Conservation (phyloP, 1,140 invertebrate species). For the Homalodisca vitripennis region DNA sequence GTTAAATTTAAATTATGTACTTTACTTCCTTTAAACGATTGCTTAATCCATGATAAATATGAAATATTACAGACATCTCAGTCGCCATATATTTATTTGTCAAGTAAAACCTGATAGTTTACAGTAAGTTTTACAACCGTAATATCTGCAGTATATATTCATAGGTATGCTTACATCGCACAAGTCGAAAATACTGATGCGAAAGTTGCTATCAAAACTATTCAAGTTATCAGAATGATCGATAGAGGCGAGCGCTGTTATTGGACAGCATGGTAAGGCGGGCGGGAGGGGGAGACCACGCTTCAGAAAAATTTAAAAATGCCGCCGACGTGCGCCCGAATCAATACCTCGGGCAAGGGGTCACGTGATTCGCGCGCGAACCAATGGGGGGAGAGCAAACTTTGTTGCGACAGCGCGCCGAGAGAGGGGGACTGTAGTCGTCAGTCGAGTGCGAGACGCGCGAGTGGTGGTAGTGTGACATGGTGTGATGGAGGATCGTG, state of each 20-base stretch:
- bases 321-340: conserved; percentile 71
- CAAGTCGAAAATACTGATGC: too few relatives aligned
- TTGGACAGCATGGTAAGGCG: conserved; percentile 15
- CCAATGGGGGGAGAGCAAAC: conserved; percentile 48
- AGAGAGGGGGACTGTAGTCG: conserved; percentile 37
- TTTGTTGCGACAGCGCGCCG: conserved; percentile 30
- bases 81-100: too few relatives aligned
- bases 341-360: conserved; percentile 60
- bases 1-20: too few relatives aligned
- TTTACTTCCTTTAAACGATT: too few relatives aligned
- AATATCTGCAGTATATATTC: too few relatives aligned
- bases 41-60: too few relatives aligned
- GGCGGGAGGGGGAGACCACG: conserved; percentile 45
- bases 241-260: conserved; percentile 19
- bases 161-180: too few relatives aligned
- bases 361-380: conserved; percentile 58
- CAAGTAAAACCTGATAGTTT: too few relatives aligned
- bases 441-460: conserved; percentile 41
- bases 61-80: too few relatives aligned
- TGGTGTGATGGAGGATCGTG: conserved; percentile 28
- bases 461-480: conserved; percentile 35
- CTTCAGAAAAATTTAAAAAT: conserved; percentile 67
- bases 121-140: too few relatives aligned
- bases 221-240: conserved; percentile 22
- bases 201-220: conserved; percentile 14